Conservation (phyloP, 2,797 vertebrate species). For the Meda fulgida region DNA sequence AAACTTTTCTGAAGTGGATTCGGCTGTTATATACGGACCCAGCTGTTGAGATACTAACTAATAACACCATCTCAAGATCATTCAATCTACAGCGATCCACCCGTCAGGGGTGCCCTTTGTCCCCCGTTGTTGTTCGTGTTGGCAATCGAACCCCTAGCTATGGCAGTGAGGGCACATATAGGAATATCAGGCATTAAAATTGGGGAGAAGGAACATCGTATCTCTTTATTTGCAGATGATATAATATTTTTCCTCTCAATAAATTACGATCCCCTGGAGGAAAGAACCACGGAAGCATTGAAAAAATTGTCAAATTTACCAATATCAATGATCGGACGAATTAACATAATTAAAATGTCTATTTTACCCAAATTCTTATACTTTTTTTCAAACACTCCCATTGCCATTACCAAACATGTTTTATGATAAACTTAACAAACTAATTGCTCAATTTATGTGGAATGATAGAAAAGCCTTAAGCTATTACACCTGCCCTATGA, state of each 20-base stretch:
- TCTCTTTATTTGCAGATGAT: slow-evolving; percentile 37
- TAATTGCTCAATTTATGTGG: no score
- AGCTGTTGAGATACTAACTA: no score
- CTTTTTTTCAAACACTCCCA: not conserved
- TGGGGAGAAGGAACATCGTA: not conserved
- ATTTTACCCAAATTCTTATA: not conserved
- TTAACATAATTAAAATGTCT: not conserved
- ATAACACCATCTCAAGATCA: not conserved
- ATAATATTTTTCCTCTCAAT: no score
- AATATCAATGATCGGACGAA: not conserved
- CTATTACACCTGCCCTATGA: no score
- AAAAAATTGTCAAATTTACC: no score
- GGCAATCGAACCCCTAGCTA: slow-evolving; percentile 21
- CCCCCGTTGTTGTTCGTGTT: slow-evolving; percentile 19
- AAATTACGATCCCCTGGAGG: no score
- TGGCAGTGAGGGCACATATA: slow-evolving; percentile 2
- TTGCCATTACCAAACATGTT: not conserved
- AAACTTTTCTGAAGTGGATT: not conserved
- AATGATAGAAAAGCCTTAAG: no score
- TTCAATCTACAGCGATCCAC: slow-evolving; percentile 13
- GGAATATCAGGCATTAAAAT: no score
- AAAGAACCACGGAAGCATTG: no score
- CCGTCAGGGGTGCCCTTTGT: slow-evolving; percentile 3
- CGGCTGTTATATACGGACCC: slow-evolving; percentile 1
- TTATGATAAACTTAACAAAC: not conserved